phyloP scores from a whole-genome alignment of 1,140 invertebrate genomes.

The Eciton burchellii region DNA sequence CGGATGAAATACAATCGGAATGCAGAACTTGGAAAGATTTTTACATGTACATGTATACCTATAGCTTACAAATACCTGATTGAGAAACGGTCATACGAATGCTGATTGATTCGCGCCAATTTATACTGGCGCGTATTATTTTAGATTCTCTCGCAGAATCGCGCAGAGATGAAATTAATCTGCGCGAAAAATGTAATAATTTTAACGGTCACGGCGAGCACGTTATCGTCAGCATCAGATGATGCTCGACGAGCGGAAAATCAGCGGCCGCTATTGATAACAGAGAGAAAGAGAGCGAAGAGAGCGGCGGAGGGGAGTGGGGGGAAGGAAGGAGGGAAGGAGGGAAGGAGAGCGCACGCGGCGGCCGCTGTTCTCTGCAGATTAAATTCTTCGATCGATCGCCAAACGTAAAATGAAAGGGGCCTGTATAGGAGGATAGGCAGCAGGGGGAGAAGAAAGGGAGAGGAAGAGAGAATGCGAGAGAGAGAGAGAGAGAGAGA shows the following conservation, averaged over 20 bases:
- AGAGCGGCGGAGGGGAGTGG: no score
- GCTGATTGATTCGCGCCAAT: no score
- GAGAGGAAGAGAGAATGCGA: not conserved
- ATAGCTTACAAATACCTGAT: no score
- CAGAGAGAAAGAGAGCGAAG: slow-evolving; percentile 22
- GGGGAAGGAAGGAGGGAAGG: no score
- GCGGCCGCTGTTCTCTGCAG: slow-evolving; percentile 62
- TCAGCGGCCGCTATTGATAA: slow-evolving; percentile 66
- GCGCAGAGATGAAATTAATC: not conserved
- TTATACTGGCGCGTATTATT: no score
- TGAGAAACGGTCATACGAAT: no score
- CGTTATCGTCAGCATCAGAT: not conserved
- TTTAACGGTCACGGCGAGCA: slow-evolving; percentile 2
- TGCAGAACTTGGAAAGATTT: no score
- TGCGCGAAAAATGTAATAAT: slow-evolving; percentile 20
- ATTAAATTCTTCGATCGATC: slow-evolving; percentile 74
- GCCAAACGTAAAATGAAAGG: slow-evolving; percentile 62
- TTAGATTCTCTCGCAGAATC: no score
- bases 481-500: not conserved
- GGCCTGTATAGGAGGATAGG: slow-evolving; percentile 36
- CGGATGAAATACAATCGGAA: no score
- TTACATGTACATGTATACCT: no score
- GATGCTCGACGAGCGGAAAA: slow-evolving; percentile 36
- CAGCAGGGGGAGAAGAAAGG: no score
- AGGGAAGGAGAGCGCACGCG: slow-evolving; percentile 9